Evolutionary conservation across 2,888 invertebrate species (phyloP).

Genomic region (Plagodis dolabraria): DNA sequence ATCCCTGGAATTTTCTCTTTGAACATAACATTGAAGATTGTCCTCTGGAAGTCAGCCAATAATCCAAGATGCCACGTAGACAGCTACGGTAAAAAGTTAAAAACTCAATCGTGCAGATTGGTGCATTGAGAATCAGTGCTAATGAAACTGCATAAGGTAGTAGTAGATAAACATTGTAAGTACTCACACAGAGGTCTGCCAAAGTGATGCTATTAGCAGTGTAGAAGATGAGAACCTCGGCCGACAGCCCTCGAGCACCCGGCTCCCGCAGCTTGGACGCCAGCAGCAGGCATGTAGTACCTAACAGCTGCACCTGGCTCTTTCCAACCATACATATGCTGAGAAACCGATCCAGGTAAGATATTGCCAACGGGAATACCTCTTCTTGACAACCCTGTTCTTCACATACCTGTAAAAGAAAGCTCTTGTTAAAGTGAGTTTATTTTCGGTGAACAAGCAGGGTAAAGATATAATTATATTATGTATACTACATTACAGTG

Average conservation of each 20-base stretch:
- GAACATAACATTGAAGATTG: no score
- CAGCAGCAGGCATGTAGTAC: conserved; percentile 95
- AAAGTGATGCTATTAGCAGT: conserved; percentile 96
- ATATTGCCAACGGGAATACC: conserved; percentile 96
- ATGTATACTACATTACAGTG: conserved; percentile 32
- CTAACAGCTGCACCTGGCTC: conserved; percentile 95
- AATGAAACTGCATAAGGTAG: no score
- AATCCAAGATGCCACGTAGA: no score
- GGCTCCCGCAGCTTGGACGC: conserved; percentile 97
- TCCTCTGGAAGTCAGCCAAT: no score
- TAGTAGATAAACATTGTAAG: not conserved
- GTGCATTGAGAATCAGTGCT: no score
- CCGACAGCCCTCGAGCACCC: conserved; percentile 88
- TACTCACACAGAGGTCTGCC: conserved; percentile 94
- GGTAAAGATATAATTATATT: conserved; percentile 20
- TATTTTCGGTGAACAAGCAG: no score
- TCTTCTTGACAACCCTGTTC: conserved; percentile 97
- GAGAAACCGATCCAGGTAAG: conserved; percentile 97
- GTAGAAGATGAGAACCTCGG: conserved; percentile 94
- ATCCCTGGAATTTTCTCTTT: no score
- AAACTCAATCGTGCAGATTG: no score
- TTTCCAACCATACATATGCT: conserved; percentile 92
- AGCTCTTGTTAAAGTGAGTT: not conserved
- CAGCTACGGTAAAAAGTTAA: no score
- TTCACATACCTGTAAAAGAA: conserved; percentile 92